phyloP scores from a whole-genome alignment of 2,797 vertebrate species.

The Gadopsis marmoratus region DNA sequence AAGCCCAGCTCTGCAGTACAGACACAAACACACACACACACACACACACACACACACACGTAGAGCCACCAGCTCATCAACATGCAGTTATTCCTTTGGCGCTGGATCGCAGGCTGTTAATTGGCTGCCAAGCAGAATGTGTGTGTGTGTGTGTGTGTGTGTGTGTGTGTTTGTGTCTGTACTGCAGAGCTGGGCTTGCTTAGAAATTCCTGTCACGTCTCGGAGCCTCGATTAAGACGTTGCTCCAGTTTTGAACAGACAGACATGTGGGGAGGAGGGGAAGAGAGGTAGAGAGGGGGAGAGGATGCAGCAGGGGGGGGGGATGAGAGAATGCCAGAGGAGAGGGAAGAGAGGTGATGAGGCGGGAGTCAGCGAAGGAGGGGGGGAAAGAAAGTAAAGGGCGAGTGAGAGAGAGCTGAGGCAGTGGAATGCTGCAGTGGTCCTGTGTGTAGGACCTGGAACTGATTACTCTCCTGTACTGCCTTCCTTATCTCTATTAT shows the following conservation, averaged over 20 bases:
- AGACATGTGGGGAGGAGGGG: slow-evolving; percentile 77
- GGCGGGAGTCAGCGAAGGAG: slow-evolving; percentile 50
- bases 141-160: slow-evolving; percentile 45
- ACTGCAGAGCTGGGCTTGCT: slow-evolving; percentile 71
- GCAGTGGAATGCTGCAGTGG: slow-evolving; percentile 67
- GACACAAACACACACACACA: slow-evolving; percentile 49
- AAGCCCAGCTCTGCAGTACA: no score
- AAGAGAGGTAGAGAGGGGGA: slow-evolving; percentile 42
- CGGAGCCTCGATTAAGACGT: slow-evolving; percentile 84
- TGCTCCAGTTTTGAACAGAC: slow-evolving; percentile 82
- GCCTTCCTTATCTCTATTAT: slow-evolving; percentile 39
- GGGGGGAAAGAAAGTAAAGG: slow-evolving; percentile 34
- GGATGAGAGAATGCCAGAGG: slow-evolving; percentile 65
- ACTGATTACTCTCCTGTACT: slow-evolving; percentile 50
- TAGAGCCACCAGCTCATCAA: slow-evolving; percentile 71
- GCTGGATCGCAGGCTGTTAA: slow-evolving; percentile 78
- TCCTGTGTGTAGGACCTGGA: slow-evolving; percentile 47
- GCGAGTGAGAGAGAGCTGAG: slow-evolving; percentile 29
- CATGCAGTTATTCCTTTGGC: slow-evolving; percentile 82
- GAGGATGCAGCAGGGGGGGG: slow-evolving; percentile 52
- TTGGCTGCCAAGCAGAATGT: slow-evolving; percentile 76
- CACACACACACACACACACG: slow-evolving; percentile 19
- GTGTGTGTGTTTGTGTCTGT: slow-evolving; percentile 62
- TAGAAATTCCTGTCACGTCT: slow-evolving; percentile 80
- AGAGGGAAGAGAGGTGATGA: slow-evolving; percentile 71